Evolutionary conservation across 64 coral and sea anemone species (phyloP).

Genomic region (Exaiptasia diaphana): DNA sequence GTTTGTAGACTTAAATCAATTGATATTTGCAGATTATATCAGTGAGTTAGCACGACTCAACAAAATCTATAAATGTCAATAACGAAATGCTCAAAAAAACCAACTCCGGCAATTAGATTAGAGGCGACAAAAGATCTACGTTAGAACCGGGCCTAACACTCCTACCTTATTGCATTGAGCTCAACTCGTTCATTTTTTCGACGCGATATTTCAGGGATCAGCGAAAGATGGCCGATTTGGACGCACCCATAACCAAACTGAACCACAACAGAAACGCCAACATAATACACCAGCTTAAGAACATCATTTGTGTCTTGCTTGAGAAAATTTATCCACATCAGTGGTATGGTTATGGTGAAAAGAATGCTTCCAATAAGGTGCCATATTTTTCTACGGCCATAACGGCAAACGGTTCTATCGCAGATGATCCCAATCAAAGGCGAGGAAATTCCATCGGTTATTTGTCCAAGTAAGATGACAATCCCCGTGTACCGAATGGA

Average conservation of each 20-base stretch:
- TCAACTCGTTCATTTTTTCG: conserved; percentile 53
- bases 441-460: conserved; percentile 31
- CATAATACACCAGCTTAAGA: conserved; percentile 57
- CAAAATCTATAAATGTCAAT: no score
- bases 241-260: conserved; percentile 83
- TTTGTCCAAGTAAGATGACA: conserved; percentile 15
- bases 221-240: conserved; percentile 62
- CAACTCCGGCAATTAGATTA: no score
- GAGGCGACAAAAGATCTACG: no score
- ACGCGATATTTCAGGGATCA: conserved; percentile 66
- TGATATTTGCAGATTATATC: no score
- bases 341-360: not conserved
- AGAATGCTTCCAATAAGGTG: conserved; percentile 9
- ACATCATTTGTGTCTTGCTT: not conserved
- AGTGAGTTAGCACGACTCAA: no score
- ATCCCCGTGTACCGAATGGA: conserved; percentile 29
- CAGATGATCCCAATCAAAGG: conserved; percentile 30
- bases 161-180: conserved; percentile 71
- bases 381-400: conserved; percentile 46
- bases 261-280: conserved; percentile 47
- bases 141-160: no score
- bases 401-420: conserved; percentile 55
- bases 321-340: conserved; percentile 17
- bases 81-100: no score
- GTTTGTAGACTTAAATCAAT: no score